Percentiles rank a stretch among this genome's conserved stretches.
These are phyloP conservation scores for Megaustenia siamemsis DNA, from an alignment of 2,888 invertebrate genomes.

Conservation along the genomic window DNA sequence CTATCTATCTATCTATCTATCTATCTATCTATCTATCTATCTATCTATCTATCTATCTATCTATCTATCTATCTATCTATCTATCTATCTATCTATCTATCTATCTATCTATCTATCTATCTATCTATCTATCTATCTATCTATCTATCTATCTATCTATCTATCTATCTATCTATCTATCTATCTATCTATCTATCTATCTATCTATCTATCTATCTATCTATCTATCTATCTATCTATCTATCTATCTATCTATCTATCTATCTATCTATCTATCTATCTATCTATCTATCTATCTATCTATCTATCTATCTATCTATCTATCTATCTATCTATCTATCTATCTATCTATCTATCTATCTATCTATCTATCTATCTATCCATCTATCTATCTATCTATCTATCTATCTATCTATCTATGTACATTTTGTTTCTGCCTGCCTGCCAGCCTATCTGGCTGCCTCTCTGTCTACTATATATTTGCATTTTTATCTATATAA, in stretches of 20 bases:
- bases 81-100: conserved; percentile 15
- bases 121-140: conserved; percentile 15
- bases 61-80: conserved; percentile 15
- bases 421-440: neutral
- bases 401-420: too few relatives aligned
- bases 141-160: conserved; percentile 15
- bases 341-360: conserved; percentile 9
- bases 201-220: conserved; percentile 15
- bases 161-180: conserved; percentile 15
- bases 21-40: neutral
- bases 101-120: conserved; percentile 15
- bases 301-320: conserved; percentile 15
- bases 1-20: neutral
- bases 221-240: conserved; percentile 15
- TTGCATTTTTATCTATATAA: neutral
- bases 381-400: too few relatives aligned
- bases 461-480: too few relatives aligned
- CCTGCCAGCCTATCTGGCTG: neutral
- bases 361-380: neutral
- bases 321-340: conserved; percentile 15
- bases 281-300: conserved; percentile 18
- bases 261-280: conserved; percentile 18
- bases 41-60: neutral
- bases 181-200: conserved; percentile 15
- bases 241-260: conserved; percentile 15